Evolutionary conservation across 1,140 invertebrate species (phyloP).

Genomic region (Watersipora subatra): DNA sequence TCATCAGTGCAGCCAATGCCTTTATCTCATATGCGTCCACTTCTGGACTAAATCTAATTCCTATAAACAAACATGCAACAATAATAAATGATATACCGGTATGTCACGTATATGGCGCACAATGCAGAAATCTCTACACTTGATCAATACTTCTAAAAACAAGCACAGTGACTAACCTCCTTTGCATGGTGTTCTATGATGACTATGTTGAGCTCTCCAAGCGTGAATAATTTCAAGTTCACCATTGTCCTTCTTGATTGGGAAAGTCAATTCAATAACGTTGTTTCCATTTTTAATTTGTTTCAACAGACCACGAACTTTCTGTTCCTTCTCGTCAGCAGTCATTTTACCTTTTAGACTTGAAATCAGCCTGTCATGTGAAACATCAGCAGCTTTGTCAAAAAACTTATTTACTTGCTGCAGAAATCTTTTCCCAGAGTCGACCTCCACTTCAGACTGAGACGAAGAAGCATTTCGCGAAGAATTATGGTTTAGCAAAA

Average conservation of each 20-base stretch:
- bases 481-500: background rate
- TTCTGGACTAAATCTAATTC: constrained; percentile 90
- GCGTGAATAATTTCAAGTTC: constrained; percentile 93
- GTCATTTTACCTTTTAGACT: constrained; percentile 56
- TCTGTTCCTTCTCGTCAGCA: constrained; percentile 73
- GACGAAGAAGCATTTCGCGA: background rate
- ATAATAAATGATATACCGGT: no score
- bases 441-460: background rate
- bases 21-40: constrained; percentile 58
- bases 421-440: constrained; percentile 15
- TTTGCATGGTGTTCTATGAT: constrained; percentile 90
- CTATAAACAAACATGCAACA: constrained; percentile 51
- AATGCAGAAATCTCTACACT: no score
- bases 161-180: constrained; percentile 80
- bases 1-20: constrained; percentile 93
- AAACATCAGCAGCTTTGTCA: constrained; percentile 46
- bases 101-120: no score
- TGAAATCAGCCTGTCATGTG: constrained; percentile 79
- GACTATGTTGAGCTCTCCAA: constrained; percentile 91
- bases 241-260: constrained; percentile 82
- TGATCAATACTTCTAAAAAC: no score
- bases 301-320: constrained; percentile 72
- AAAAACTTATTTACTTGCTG: constrained; percentile 34
- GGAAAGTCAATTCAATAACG: constrained; percentile 84
- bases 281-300: constrained; percentile 90